These are phyloP conservation scores for Microcebus murinus DNA, from an alignment of 2,113 vertebrate species.

Conservation along the genomic window DNA sequence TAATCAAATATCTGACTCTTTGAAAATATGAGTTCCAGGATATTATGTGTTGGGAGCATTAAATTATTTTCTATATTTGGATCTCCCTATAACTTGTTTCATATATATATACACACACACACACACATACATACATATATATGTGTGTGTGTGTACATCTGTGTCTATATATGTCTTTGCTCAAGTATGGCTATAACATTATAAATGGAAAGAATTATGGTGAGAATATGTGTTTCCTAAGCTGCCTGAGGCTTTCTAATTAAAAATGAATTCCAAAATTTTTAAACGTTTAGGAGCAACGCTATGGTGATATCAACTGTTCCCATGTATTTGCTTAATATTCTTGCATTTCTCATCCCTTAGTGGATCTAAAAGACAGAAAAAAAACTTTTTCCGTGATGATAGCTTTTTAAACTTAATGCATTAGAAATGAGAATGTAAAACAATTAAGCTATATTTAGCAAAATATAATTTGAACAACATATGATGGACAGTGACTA, in stretches of 20 bases:
- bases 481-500: not conserved
- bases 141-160: not conserved
- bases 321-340: not conserved
- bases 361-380: not conserved
- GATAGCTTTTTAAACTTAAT: not conserved
- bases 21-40: not conserved
- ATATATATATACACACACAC: accelerated
- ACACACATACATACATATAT: accelerated
- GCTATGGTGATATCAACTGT: not conserved
- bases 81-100: not conserved
- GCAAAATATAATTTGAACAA: not conserved
- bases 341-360: not conserved
- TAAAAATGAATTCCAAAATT: not conserved
- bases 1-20: not conserved
- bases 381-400: not conserved
- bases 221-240: not conserved
- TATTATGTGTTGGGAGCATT: not conserved
- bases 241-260: not conserved
- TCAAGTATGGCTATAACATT: not conserved
- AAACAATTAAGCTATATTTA: not conserved
- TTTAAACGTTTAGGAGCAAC: not conserved
- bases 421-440: not conserved
- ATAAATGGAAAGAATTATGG: not conserved
- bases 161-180: not conserved
- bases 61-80: not conserved